Percentiles rank a stretch among this genome's conserved stretches.
These are phyloP conservation scores for Yponomeuta evonymella DNA, from an alignment of 2,888 invertebrate genomes.

Conservation along the genomic window DNA sequence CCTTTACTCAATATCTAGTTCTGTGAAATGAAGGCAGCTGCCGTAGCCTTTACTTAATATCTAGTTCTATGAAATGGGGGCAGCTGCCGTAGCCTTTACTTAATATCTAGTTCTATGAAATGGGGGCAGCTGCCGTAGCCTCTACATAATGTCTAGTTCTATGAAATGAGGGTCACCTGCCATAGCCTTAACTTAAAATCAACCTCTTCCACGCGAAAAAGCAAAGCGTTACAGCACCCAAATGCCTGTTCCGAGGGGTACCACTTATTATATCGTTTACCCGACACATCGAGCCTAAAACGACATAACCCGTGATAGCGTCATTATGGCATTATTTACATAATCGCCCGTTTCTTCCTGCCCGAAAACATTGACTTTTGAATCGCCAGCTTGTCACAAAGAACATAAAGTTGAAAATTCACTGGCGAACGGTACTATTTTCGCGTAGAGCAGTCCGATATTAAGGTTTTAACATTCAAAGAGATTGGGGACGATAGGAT, in stretches of 20 bases:
- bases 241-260: conserved; percentile 27
- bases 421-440: neutral
- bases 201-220: neutral
- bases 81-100: too few species aligned
- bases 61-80: too few species aligned
- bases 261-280: conserved; percentile 49
- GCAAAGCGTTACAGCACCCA: neutral
- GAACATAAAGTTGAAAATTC: neutral
- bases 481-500: neutral
- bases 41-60: too few species aligned
- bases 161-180: too few species aligned
- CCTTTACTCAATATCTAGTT: too few species aligned
- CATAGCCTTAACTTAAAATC: too few species aligned
- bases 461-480: conserved; percentile 2
- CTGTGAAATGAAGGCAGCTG: too few species aligned
- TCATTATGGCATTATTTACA: conserved; percentile 60
- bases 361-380: neutral
- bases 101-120: too few species aligned
- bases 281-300: conserved; percentile 44
- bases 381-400: neutral
- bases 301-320: conserved; percentile 53
- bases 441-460: neutral
- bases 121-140: too few species aligned
- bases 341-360: conserved; percentile 41
- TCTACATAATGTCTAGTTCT: too few species aligned